These are phyloP conservation scores for Crenuchus spilurus DNA, from an alignment of 2,797 vertebrate species.

Conservation along the genomic window DNA sequence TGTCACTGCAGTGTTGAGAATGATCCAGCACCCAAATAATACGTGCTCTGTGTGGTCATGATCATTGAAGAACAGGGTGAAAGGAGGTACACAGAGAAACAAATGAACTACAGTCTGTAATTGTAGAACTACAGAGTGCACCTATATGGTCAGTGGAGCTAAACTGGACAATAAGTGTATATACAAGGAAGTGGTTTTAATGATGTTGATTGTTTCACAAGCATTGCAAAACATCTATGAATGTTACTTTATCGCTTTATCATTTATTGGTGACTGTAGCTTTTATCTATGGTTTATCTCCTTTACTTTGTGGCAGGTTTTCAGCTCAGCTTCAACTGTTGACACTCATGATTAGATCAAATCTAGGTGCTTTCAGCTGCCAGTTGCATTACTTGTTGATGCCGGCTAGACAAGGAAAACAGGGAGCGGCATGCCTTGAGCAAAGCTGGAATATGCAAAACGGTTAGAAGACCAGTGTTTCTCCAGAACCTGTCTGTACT, in stretches of 20 bases:
- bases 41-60: no score
- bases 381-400: not conserved
- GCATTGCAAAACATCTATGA: not conserved
- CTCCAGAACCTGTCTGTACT: not conserved
- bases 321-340: not conserved
- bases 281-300: not conserved
- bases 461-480: not conserved
- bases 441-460: not conserved
- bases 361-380: not conserved
- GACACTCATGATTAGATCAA: no score
- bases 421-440: not conserved
- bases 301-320: not conserved
- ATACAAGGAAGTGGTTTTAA: no score
- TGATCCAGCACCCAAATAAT: no score
- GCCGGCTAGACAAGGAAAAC: not conserved
- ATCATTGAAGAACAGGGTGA: no score
- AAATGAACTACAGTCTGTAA: no score
- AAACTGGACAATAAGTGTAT: no score
- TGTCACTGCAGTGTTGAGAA: no score
- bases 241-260: constrained; percentile 12
- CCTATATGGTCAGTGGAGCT: no score
- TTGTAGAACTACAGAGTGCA: no score
- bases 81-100: no score
- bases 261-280: not conserved
- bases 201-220: not conserved